Evolutionary conservation across 2,113 vertebrate genomes (phyloP).

Genomic region (Solenodon paradoxus): DNA sequence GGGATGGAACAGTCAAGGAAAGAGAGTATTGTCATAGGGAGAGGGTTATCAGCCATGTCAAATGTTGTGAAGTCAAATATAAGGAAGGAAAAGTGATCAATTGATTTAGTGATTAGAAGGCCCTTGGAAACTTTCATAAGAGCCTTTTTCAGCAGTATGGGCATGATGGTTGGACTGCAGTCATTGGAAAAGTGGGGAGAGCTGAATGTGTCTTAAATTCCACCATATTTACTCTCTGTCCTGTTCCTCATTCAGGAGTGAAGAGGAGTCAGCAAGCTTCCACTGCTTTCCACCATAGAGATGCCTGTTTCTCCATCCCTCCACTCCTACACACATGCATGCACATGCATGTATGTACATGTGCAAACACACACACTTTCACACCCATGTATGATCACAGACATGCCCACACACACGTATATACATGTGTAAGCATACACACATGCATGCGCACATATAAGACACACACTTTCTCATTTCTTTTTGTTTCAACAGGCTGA

Average conservation of each 20-base stretch:
- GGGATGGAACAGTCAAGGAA: not conserved
- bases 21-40: not conserved
- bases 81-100: not conserved
- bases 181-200: not conserved
- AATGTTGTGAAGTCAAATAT: not conserved
- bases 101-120: not conserved
- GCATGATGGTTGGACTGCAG: not conserved
- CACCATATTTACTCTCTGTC: not conserved
- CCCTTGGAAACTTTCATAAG: not conserved
- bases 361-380: not conserved
- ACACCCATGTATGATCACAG: too few relatives aligned
- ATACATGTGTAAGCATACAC: not conserved
- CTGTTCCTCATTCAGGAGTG: not conserved
- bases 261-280: not conserved
- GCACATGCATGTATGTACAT: not conserved
- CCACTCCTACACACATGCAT: not conserved
- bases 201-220: not conserved
- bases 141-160: not conserved
- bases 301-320: not conserved
- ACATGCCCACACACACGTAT: not conserved
- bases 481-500: conserved; percentile 41
- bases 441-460: too few relatives aligned
- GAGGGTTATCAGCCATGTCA: not conserved
- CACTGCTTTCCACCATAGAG: not conserved
- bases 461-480: not conserved